Conservation (phyloP, 1,140 invertebrate species). For the Carposina sasakii region DNA sequence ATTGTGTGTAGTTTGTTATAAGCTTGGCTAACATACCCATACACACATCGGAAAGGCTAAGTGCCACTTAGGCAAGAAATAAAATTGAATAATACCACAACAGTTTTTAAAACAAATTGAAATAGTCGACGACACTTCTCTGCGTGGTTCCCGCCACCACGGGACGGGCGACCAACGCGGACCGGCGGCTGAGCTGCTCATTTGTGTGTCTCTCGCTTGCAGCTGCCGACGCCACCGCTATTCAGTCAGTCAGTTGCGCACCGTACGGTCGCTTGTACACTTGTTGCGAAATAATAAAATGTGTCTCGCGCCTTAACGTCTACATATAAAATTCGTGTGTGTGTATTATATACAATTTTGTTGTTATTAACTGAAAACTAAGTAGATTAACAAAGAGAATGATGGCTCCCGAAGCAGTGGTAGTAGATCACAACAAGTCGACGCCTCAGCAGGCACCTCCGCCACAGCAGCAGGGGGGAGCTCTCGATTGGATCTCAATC, state of each 20-base stretch:
- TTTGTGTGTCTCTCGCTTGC: no score
- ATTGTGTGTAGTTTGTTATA: no score
- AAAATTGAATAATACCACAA: no score
- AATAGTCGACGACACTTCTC: no score
- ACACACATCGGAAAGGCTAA: no score
- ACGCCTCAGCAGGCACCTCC: conserved; percentile 70
- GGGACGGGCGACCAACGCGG: no score
- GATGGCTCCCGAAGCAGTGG: conserved; percentile 80
- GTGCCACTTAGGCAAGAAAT: no score
- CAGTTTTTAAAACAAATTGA: no score
- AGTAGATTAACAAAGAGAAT: conserved; percentile 41
- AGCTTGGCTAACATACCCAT: no score
- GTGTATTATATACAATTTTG: conserved; percentile 20
- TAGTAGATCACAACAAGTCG: conserved; percentile 75
- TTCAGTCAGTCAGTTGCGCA: conserved; percentile 43
- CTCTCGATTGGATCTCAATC: conserved; percentile 73
- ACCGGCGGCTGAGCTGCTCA: no score
- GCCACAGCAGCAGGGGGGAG: conserved; percentile 68
- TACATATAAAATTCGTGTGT: conserved; percentile 36
- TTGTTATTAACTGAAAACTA: conserved; percentile 17
- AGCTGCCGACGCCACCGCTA: conserved; percentile 32
- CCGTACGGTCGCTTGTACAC: conserved; percentile 47
- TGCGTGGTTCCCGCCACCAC: background rate
- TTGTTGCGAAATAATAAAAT: conserved; percentile 47
- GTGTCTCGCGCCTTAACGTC: conserved; percentile 48